Percentiles rank a stretch among this genome's conserved stretches.
Conservation (phyloP, 2,797 vertebrate species). For the Prionace glauca region DNA sequence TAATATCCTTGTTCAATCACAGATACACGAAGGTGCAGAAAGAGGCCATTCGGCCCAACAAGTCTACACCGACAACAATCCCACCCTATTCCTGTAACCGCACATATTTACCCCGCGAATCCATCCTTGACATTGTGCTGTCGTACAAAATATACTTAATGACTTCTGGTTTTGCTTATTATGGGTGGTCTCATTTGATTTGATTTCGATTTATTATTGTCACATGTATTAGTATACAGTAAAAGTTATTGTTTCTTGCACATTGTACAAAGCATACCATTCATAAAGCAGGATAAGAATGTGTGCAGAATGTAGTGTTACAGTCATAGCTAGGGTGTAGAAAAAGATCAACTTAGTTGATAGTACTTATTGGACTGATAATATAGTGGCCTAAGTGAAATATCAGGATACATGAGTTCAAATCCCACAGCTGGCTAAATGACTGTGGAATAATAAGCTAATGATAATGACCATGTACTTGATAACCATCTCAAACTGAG, state of each 20-base stretch:
- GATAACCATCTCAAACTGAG: neutral
- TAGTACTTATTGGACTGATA: neutral
- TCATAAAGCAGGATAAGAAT: too few relatives aligned
- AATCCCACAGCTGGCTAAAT: neutral
- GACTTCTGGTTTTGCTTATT: neutral
- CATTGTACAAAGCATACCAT: too few relatives aligned
- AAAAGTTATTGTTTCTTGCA: too few relatives aligned
- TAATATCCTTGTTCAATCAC: neutral
- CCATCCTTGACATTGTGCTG: neutral
- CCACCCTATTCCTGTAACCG: too few relatives aligned
- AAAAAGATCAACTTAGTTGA: neutral
- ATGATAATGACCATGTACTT: neutral
- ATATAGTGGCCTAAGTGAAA: neutral
- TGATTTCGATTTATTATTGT: too few relatives aligned
- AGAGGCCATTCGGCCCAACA: too few relatives aligned
- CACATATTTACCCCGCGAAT: too few relatives aligned
- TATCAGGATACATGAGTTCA: neutral
- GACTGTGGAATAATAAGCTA: neutral
- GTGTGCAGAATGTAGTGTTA: too few relatives aligned
- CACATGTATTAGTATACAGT: too few relatives aligned
- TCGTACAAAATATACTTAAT: neutral
- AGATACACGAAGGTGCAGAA: too few relatives aligned
- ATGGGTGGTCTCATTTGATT: neutral
- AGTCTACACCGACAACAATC: too few relatives aligned
- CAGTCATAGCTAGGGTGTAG: too few relatives aligned